Conservation (phyloP, 2,113 vertebrate species). For the Nycticryphes semicollaris region DNA sequence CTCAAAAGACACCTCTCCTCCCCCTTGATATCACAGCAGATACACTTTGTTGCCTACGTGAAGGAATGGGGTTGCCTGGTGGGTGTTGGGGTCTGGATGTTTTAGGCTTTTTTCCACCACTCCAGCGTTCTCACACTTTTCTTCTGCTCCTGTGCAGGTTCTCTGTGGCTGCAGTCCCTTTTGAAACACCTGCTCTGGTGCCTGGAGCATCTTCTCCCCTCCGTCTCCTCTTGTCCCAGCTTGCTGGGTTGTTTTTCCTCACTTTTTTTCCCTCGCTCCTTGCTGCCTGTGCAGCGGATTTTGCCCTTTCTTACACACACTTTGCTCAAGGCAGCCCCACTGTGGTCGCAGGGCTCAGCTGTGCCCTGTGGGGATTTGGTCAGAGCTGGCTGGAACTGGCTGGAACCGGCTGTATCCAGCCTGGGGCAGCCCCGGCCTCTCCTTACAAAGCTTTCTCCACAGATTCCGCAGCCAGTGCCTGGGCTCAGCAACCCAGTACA, state of each 20-base stretch:
- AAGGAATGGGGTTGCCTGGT: rapidly evolving
- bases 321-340: rapidly evolving
- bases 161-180: neutral
- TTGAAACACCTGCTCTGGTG: neutral
- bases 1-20: neutral
- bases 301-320: neutral
- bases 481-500: no score
- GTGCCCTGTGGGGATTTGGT: rapidly evolving
- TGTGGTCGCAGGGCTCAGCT: rapidly evolving
- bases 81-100: rapidly evolving
- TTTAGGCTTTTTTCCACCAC: rapidly evolving
- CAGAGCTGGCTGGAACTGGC: neutral
- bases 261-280: neutral
- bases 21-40: neutral
- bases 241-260: neutral
- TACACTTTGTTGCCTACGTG: rapidly evolving
- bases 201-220: neutral
- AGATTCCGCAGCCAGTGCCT: rapidly evolving
- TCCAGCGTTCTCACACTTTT: neutral
- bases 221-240: neutral
- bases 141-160: neutral
- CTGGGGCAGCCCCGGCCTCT: rapidly evolving
- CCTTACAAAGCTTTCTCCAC: neutral
- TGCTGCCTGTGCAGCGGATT: neutral
- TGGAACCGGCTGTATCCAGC: rapidly evolving